Percentiles rank a stretch among this genome's conserved stretches.
These are phyloP conservation scores for Paramormyrops kingsleyae DNA, from an alignment of 2,113 vertebrate species.

Conservation along the genomic window DNA sequence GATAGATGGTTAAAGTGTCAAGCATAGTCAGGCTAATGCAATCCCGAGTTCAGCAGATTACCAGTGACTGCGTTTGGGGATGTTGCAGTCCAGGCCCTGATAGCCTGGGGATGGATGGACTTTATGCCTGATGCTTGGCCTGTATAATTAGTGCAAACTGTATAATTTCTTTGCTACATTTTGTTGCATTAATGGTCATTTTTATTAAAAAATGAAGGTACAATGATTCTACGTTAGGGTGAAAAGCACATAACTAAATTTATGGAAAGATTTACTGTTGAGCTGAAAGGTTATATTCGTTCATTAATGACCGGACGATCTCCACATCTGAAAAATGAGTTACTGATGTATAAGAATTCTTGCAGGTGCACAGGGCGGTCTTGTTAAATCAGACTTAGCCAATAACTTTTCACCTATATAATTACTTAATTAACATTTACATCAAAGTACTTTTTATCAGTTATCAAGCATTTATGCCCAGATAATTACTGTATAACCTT, in stretches of 20 bases:
- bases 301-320: background rate
- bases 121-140: background rate
- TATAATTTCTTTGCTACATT: background rate
- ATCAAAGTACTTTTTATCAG: background rate
- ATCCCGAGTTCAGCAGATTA: background rate
- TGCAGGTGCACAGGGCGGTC: background rate
- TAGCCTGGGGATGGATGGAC: background rate
- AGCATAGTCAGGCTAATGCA: background rate
- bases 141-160: background rate
- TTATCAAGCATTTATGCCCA: background rate
- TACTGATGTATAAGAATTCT: background rate
- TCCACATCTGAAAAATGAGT: background rate
- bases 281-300: background rate
- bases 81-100: background rate
- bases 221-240: background rate
- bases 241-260: background rate
- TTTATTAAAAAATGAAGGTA: background rate
- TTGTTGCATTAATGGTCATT: background rate
- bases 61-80: background rate
- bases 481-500: background rate
- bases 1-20: background rate
- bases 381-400: background rate
- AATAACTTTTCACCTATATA: background rate
- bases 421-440: background rate
- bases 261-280: background rate